Evolutionary conservation across 1,140 invertebrate genomes (phyloP).

Genomic region (Gryon sp.): DNA sequence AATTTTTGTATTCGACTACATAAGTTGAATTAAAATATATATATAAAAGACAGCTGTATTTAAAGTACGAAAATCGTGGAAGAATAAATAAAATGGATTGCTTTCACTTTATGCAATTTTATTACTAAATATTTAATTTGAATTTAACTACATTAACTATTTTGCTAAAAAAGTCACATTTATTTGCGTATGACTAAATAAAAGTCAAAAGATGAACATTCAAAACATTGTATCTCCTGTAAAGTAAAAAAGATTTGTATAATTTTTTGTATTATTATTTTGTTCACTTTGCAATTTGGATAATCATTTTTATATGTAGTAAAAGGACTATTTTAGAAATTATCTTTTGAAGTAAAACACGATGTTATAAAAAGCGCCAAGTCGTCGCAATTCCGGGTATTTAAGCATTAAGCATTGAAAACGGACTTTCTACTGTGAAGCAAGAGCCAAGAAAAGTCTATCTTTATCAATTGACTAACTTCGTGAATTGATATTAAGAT

Average conservation of each 20-base stretch:
- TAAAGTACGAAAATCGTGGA: too few species aligned
- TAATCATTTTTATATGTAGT: slow-evolving; percentile 40
- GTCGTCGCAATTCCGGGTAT: slow-evolving; percentile 45
- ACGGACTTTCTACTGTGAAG: slow-evolving; percentile 48
- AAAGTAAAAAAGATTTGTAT: too few species aligned
- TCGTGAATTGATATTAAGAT: slow-evolving; percentile 22
- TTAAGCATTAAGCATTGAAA: slow-evolving; percentile 52
- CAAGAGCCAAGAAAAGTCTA: slow-evolving; percentile 11
- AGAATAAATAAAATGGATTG: too few species aligned
- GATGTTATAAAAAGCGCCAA: slow-evolving; percentile 48
- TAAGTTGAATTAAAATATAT: too few species aligned
- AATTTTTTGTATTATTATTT: not conserved
- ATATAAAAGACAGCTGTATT: too few species aligned
- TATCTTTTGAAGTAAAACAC: slow-evolving; percentile 50
- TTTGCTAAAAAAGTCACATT: too few species aligned
- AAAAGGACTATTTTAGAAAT: slow-evolving; percentile 42
- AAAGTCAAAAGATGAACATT: not conserved
- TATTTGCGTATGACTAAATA: too few species aligned
- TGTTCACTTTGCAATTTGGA: slow-evolving; percentile 24
- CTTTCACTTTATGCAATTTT: too few species aligned
- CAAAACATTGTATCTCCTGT: too few species aligned
- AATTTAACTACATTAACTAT: too few species aligned
- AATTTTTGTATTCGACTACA: too few species aligned
- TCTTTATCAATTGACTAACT: slow-evolving; percentile 21
- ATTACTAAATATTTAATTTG: too few species aligned